Conservation (phyloP, 2,113 vertebrate genomes). For the Heterocephalus glaber region DNA sequence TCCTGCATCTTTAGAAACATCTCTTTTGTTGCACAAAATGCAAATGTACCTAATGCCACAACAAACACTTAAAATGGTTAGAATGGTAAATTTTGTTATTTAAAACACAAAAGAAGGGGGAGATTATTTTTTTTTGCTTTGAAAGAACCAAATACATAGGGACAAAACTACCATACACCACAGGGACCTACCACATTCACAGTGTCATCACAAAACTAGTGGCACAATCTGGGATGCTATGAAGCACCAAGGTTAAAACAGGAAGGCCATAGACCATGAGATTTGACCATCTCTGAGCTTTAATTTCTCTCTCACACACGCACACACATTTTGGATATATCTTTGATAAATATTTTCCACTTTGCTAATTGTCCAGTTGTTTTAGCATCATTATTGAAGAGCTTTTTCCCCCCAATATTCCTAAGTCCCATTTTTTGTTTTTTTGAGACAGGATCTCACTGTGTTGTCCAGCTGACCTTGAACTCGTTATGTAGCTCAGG, state of each 20-base stretch:
- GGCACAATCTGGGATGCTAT: background rate
- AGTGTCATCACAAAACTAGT: background rate
- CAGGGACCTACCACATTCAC: background rate
- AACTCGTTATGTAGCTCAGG: background rate
- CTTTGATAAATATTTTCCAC: background rate
- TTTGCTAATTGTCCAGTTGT: background rate
- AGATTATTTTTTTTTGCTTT: background rate
- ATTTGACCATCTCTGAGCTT: background rate
- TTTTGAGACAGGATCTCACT: background rate
- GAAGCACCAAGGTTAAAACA: background rate
- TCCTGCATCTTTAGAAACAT: background rate
- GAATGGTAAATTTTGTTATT: background rate
- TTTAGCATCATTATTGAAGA: background rate
- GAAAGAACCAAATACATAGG: background rate
- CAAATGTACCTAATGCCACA: background rate
- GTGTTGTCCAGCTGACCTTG: background rate
- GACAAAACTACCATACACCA: background rate
- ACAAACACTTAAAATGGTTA: slow-evolving; percentile 1
- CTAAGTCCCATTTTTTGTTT: background rate
- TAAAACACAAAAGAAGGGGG: background rate
- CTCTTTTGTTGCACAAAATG: background rate
- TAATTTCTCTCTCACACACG: background rate
- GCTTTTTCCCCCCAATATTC: background rate
- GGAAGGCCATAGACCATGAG: background rate
- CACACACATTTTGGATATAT: background rate